phyloP scores from a whole-genome alignment of 1,140 invertebrate species.

The Camponotus floridanus region DNA sequence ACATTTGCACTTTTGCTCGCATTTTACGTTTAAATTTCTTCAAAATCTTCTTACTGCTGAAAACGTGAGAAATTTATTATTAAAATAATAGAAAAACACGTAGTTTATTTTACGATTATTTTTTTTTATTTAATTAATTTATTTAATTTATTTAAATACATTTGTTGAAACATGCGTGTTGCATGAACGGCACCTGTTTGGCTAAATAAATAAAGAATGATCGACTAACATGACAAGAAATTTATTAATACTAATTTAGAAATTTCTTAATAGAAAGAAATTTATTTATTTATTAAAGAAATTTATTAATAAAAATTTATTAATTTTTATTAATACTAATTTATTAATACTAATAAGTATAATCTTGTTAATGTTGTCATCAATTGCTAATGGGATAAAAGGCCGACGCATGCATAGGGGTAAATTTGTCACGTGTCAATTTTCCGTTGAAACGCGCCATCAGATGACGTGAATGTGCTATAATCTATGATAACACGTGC shows the following conservation, averaged over 20 bases:
- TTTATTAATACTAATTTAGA: too few relatives aligned
- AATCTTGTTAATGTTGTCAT: neutral
- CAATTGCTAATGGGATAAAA: neutral
- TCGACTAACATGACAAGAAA: neutral
- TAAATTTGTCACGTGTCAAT: slow-evolving; percentile 12
- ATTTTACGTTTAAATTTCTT: slow-evolving; percentile 1
- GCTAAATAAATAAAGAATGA: neutral
- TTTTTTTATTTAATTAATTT: slow-evolving; percentile 1
- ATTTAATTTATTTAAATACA: too few relatives aligned
- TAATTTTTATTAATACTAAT: too few relatives aligned
- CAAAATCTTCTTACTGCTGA: too few relatives aligned
- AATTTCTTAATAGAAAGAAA: too few relatives aligned
- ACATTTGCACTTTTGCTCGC: neutral
- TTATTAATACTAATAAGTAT: neutral
- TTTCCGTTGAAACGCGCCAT: neutral
- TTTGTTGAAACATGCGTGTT: neutral
- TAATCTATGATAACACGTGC: slow-evolving; percentile 16
- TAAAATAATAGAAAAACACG: too few relatives aligned
- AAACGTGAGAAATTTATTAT: neutral
- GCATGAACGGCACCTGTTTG: neutral
- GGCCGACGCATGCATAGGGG: neutral
- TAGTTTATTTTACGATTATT: neutral
- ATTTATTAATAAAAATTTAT: too few relatives aligned
- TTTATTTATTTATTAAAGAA: too few relatives aligned
- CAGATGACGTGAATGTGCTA: slow-evolving; percentile 13